Percentiles rank a stretch among this genome's conserved stretches.
phyloP scores from a whole-genome alignment of 2,797 vertebrate species.

The Brotogeris chrysoptera region DNA sequence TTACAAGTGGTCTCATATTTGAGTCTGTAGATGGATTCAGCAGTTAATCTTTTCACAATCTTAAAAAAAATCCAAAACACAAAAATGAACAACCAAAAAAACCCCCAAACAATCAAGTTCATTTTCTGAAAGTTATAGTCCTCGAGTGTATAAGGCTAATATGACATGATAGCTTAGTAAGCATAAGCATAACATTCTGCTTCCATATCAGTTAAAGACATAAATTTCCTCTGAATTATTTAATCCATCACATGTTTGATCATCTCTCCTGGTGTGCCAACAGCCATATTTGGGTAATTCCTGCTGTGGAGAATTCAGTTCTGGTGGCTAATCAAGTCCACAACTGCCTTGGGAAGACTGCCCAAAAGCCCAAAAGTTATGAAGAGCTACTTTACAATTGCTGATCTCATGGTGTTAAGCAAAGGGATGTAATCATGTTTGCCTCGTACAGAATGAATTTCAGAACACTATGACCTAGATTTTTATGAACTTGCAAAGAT shows the following conservation, averaged over 20 bases:
- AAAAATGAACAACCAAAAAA: neutral
- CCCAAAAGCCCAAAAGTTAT: neutral
- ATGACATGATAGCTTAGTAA: neutral
- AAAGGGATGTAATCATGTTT: neutral
- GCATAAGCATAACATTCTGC: neutral
- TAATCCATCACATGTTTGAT: neutral
- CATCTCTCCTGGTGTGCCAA: neutral
- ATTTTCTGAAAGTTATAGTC: neutral
- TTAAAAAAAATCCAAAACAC: neutral
- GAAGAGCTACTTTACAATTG: neutral
- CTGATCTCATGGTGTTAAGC: neutral
- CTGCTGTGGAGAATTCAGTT: neutral
- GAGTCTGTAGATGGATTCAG: neutral
- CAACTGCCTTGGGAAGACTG: neutral
- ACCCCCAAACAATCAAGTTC: neutral
- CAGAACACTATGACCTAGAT: constrained; percentile 4
- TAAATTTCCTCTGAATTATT: neutral
- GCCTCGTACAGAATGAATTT: neutral
- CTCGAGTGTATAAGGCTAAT: neutral
- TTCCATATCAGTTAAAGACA: neutral
- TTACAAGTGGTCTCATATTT: neutral
- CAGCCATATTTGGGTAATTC: neutral
- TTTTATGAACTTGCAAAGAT: neutral
- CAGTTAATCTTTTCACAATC: neutral
- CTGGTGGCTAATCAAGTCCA: neutral